Evolutionary conservation across 2,797 vertebrate genomes (phyloP).

Genomic region (Meriones psammophilus): DNA sequence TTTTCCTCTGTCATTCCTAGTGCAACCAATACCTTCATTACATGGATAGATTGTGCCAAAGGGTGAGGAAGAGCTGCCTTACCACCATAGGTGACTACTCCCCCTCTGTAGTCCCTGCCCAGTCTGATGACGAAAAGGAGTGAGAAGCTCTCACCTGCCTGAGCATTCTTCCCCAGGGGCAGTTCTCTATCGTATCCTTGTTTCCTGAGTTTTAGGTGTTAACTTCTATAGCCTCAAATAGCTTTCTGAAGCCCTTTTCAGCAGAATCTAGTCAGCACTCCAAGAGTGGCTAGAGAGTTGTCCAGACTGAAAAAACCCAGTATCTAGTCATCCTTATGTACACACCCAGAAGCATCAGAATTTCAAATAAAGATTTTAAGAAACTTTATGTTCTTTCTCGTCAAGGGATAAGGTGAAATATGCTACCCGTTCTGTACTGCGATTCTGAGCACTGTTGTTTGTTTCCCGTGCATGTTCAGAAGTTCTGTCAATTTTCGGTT

Average conservation of each 20-base stretch:
- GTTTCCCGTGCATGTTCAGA: background rate
- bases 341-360: background rate
- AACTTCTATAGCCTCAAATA: background rate
- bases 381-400: too few species aligned
- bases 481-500: background rate
- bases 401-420: background rate
- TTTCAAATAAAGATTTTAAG: background rate
- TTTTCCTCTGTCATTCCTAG: background rate
- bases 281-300: background rate
- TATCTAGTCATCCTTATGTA: background rate
- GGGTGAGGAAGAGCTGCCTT: background rate
- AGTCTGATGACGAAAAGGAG: background rate
- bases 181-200: background rate
- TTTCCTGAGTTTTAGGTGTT: background rate
- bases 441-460: background rate
- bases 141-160: background rate
- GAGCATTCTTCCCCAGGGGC: background rate
- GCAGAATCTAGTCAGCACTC: background rate
- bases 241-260: background rate
- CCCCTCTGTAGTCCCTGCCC: too few species aligned
- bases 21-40: too few species aligned
- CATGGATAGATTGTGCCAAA: background rate
- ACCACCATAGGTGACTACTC: background rate
- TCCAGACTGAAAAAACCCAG: background rate
- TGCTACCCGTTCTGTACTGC: background rate